Evolutionary conservation across 2,888 invertebrate species (phyloP).

Genomic region (Cataglyphis albicans): DNA sequence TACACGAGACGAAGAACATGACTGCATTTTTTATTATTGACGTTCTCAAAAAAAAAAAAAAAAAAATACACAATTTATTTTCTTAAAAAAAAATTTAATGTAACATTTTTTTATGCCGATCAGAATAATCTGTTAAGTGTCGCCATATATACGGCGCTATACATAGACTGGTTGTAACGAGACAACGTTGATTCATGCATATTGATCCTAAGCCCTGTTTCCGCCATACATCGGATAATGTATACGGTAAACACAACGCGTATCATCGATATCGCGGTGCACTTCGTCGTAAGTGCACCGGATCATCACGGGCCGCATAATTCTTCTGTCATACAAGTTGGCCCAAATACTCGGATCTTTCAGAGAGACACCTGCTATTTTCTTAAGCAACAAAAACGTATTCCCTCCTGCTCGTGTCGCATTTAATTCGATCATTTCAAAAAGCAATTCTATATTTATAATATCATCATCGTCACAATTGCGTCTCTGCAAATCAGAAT

Average conservation of each 20-base stretch:
- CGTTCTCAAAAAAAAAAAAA: neutral
- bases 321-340: constrained; percentile 57
- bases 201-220: constrained; percentile 67
- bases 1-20: neutral
- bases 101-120: neutral
- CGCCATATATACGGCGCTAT: neutral
- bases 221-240: constrained; percentile 53
- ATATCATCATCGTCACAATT: neutral
- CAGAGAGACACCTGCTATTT: constrained; percentile 47
- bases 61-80: neutral
- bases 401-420: neutral
- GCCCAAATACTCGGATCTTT: constrained; percentile 34
- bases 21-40: neutral
- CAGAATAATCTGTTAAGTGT: constrained; percentile 27
- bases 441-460: neutral
- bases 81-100: neutral
- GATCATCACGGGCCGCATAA: constrained; percentile 68
- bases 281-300: constrained; percentile 67
- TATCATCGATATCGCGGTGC: constrained; percentile 60
- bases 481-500: neutral
- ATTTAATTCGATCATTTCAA: neutral
- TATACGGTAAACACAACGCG: constrained; percentile 56
- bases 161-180: constrained; percentile 7
- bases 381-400: neutral
- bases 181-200: constrained; percentile 63